Conservation (phyloP, 2,113 vertebrate species). For the Falcunculus frontatus region DNA sequence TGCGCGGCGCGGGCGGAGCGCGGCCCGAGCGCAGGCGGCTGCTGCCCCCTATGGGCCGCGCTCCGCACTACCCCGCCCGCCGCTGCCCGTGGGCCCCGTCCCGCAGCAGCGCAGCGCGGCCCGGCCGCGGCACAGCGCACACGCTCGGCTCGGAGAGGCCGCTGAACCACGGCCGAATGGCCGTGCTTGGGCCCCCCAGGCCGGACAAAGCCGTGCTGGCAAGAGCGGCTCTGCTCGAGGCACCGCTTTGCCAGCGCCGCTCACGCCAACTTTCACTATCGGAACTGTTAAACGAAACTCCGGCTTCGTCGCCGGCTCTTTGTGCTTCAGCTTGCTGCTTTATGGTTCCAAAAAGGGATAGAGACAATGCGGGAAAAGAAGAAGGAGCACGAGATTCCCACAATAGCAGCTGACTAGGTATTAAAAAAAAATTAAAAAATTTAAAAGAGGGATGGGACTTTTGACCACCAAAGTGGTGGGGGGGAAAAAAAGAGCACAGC, state of each 20-base stretch:
- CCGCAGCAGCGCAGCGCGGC: no score
- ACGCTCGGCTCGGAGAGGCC: neutral
- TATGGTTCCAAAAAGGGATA: neutral
- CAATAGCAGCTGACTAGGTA: neutral
- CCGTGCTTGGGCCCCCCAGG: neutral
- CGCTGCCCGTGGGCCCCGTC: no score
- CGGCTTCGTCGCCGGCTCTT: neutral
- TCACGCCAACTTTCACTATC: constrained; percentile 43
- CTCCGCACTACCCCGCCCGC: no score
- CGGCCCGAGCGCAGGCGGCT: constrained; percentile 65
- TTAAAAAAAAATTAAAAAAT: neutral
- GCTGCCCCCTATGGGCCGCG: constrained; percentile 83
- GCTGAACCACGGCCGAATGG: neutral
- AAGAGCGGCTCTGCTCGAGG: neutral
- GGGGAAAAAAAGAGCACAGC: fast-evolving
- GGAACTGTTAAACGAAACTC: constrained; percentile 2
- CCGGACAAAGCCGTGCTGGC: neutral
- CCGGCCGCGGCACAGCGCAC: neutral
- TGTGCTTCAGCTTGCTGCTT: neutral
- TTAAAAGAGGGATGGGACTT: neutral
- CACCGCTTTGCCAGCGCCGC: neutral
- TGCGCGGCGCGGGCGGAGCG: neutral
- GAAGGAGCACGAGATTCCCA: neutral
- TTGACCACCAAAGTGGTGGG: fast-evolving
- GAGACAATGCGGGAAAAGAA: neutral